Conservation (phyloP, 2,113 vertebrate genomes). For the Globicephala melas region DNA sequence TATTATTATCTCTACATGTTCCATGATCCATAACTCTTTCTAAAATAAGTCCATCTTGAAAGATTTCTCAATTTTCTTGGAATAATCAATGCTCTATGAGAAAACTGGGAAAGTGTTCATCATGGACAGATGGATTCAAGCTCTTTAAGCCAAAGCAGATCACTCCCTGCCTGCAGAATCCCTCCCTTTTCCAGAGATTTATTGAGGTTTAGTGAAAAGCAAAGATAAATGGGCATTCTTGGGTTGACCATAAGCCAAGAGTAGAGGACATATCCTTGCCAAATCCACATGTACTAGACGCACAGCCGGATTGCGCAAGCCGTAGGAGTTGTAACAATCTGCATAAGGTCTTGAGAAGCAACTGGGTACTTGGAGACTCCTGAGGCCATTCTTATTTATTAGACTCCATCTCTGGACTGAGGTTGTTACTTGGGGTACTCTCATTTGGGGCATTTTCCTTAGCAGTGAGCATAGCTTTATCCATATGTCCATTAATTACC, state of each 20-base stretch:
- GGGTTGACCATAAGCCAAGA: slow-evolving; percentile 59
- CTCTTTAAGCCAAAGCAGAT: slow-evolving; percentile 40
- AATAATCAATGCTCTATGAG: not conserved
- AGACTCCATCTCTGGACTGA: not conserved
- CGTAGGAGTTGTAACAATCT: not conserved
- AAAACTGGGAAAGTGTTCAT: slow-evolving; percentile 44
- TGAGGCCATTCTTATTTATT: not conserved
- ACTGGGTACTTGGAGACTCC: not conserved
- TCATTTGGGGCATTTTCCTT: not conserved
- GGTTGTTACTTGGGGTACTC: not conserved
- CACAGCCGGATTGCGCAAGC: not conserved
- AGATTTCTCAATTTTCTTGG: not conserved
- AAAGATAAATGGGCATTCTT: slow-evolving; percentile 57
- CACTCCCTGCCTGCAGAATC: not conserved
- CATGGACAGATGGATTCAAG: slow-evolving; percentile 59
- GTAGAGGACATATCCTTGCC: not conserved
- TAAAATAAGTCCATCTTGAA: not conserved
- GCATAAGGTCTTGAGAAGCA: not conserved
- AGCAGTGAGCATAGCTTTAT: not conserved
- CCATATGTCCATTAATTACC: not conserved
- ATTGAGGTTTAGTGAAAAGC: slow-evolving; percentile 29
- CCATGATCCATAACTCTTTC: not conserved
- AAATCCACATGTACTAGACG: slow-evolving; percentile 27
- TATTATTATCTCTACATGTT: not conserved
- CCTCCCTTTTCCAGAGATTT: slow-evolving; percentile 53